Conservation (phyloP, 2,797 vertebrate species). For the Pantherophis vulpinus region DNA sequence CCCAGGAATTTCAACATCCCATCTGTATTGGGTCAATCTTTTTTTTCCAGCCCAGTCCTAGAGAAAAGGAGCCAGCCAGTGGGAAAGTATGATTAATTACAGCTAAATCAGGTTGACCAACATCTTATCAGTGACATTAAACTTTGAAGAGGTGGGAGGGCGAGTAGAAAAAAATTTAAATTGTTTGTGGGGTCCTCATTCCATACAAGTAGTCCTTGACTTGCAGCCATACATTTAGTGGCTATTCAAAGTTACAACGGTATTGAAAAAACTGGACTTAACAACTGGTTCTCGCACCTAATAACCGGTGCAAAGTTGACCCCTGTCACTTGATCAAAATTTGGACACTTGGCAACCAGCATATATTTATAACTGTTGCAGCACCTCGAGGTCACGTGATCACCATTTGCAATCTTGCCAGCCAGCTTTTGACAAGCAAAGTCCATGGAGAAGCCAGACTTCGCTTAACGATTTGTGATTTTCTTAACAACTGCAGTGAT, state of each 20-base stretch:
- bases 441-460: neutral
- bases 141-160: neutral
- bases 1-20: neutral
- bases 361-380: neutral
- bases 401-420: neutral
- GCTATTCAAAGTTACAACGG: neutral
- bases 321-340: neutral
- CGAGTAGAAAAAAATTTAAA: neutral
- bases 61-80: neutral
- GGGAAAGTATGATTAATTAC: neutral
- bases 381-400: rapidly evolving
- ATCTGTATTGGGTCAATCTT: neutral
- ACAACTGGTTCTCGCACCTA: neutral
- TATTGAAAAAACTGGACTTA: neutral
- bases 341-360: neutral
- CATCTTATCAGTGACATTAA: neutral
- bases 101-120: neutral
- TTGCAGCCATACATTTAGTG: neutral
- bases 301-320: neutral
- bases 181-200: neutral
- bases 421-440: neutral
- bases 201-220: neutral
- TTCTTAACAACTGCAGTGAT: neutral
- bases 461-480: neutral
- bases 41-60: neutral